Evolutionary conservation across 2,797 vertebrate genomes (phyloP).

Genomic region (Myiothlypis chrysogaster): DNA sequence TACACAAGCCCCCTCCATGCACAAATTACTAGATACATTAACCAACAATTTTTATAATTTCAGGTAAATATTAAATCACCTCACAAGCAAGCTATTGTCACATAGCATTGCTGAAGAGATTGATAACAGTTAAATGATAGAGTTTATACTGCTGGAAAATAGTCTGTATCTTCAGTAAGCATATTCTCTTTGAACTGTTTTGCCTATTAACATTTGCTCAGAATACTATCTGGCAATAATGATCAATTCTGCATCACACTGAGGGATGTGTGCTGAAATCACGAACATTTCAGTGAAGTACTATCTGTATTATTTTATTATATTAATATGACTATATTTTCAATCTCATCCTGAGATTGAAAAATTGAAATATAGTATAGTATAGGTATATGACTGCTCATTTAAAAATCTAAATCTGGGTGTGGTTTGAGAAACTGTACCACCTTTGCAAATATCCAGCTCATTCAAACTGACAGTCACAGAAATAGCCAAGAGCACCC

Average conservation of each 20-base stretch:
- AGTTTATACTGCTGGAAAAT: not conserved
- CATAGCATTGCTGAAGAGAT: not conserved
- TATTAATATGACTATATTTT: not conserved
- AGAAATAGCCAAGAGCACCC: not conserved
- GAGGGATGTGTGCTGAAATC: not conserved
- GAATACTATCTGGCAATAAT: not conserved
- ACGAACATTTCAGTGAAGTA: not conserved
- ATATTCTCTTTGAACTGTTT: not conserved
- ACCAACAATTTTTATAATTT: not conserved
- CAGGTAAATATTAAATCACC: not conserved
- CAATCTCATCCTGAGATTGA: not conserved
- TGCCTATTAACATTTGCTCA: not conserved
- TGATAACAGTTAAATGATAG: not conserved
- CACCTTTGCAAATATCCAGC: not conserved
- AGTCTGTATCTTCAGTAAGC: not conserved
- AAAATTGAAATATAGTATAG: not conserved
- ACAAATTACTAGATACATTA: not conserved
- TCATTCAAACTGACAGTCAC: not conserved
- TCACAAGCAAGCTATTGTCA: not conserved
- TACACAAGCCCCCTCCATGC: not conserved
- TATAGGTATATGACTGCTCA: not conserved
- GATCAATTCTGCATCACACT: not conserved
- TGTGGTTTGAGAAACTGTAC: not conserved
- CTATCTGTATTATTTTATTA: not conserved
- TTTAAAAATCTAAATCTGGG: not conserved